Percentiles rank a stretch among this genome's conserved stretches.
phyloP scores from a whole-genome alignment of 1,140 invertebrate genomes.

The Euura saliciscinereae region DNA sequence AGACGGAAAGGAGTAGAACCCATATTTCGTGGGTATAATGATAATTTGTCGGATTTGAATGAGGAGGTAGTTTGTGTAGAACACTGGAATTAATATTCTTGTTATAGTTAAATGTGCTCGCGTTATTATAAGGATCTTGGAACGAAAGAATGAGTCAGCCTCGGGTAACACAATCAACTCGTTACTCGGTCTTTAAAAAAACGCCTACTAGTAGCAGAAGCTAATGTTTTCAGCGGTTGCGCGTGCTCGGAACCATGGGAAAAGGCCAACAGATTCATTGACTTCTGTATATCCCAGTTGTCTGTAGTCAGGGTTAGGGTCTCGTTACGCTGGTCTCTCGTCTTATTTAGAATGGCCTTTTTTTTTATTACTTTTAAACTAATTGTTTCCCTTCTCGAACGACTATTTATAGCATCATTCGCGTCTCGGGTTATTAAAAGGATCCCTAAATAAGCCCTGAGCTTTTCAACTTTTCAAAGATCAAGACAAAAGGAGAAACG shows the following conservation, averaged over 20 bases:
- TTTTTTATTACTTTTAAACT: constrained; percentile 39
- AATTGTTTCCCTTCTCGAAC: constrained; percentile 32
- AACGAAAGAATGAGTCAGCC: background rate
- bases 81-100: too few species aligned
- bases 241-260: constrained; percentile 41
- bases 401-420: background rate
- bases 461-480: background rate
- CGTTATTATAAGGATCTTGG: background rate
- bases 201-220: too few species aligned
- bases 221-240: constrained; percentile 1
- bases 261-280: constrained; percentile 51
- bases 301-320: background rate
- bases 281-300: constrained; percentile 36
- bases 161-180: background rate
- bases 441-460: background rate
- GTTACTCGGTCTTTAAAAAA: background rate
- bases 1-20: too few species aligned
- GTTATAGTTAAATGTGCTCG: too few species aligned
- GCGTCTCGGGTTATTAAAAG: background rate
- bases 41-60: too few species aligned
- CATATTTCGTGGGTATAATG: too few species aligned
- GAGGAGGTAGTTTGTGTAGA: too few species aligned
- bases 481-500: background rate
- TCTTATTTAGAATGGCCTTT: constrained; percentile 16
- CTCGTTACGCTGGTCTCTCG: constrained; percentile 40